A percentile compares a stretch with the other conserved stretches of the same genome.
These are phyloP conservation scores for Hybos culiciformis DNA, from an alignment of 2,888 invertebrate species.

Conservation along the genomic window DNA sequence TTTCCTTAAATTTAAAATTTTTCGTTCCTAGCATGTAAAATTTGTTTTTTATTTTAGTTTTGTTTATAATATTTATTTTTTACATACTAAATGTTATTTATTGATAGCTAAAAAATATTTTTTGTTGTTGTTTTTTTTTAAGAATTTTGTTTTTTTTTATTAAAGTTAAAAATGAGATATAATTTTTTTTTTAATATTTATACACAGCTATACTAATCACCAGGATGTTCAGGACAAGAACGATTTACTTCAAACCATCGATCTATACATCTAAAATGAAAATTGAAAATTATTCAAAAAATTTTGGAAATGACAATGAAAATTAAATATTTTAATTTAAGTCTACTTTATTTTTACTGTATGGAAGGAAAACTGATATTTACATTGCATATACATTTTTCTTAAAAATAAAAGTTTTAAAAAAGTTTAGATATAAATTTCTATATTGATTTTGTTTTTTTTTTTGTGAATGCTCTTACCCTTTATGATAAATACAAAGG, in stretches of 20 bases:
- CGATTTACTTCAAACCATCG: conserved; percentile 99
- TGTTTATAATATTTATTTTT: neutral
- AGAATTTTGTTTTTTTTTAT: neutral
- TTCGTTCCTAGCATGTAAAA: neutral
- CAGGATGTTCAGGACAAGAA: conserved; percentile 97
- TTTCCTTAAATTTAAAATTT: neutral
- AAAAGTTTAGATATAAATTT: no score
- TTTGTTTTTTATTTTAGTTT: neutral
- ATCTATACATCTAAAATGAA: conserved; percentile 84
- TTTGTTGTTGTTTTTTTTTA: neutral
- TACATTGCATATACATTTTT: no score
- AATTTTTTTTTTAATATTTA: neutral
- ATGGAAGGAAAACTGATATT: no score
- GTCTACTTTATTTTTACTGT: no score
- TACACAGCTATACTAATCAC: conserved; percentile 54
- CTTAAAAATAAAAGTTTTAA: no score
- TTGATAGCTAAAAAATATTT: neutral
- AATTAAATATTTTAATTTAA: no score
- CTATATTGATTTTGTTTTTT: neutral
- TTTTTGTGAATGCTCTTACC: no score
- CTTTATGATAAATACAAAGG: conserved; percentile 98
- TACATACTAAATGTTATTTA: neutral
- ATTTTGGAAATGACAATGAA: no score
- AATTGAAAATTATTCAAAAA: conserved; percentile 2
- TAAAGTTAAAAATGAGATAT: neutral